Percentiles rank a stretch among this genome's conserved stretches.
These are phyloP conservation scores for Agonopterix heracliana DNA, from an alignment of 2,888 invertebrate genomes.

Conservation along the genomic window DNA sequence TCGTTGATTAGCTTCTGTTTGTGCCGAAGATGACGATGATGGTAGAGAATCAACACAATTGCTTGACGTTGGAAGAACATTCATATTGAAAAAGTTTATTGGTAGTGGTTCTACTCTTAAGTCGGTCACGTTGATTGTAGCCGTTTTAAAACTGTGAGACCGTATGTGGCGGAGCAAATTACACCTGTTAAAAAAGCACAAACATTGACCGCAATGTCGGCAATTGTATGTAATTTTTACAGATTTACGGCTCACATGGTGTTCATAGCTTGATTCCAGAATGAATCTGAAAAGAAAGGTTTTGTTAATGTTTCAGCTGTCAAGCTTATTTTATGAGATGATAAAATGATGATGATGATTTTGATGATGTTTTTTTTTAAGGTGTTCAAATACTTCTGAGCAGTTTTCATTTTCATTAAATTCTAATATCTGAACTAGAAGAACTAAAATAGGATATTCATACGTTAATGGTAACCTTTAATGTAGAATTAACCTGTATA, in stretches of 20 bases:
- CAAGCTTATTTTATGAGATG: no score
- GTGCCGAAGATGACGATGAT: not conserved
- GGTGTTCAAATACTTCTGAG: no score
- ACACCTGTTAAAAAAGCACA: constrained; percentile 60
- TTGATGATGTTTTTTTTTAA: no score
- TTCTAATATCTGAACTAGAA: no score
- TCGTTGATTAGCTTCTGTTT: constrained; percentile 6
- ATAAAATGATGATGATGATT: no score
- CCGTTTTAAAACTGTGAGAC: constrained; percentile 61
- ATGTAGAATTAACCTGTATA: no score
- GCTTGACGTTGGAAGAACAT: not conserved
- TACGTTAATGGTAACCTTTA: no score
- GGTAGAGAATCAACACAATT: not conserved
- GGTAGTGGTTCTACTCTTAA: constrained; percentile 58
- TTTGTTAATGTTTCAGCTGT: no score
- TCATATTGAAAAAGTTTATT: constrained; percentile 29
- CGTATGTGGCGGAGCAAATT: constrained; percentile 67
- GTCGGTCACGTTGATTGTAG: constrained; percentile 63
- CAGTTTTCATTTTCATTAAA: no score
- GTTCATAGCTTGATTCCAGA: constrained; percentile 51
- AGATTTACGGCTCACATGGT: constrained; percentile 59
- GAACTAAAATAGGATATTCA: no score
- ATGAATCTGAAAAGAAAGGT: constrained; percentile 51
- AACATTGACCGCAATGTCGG: constrained; percentile 46
- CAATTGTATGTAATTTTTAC: constrained; percentile 57